Evolutionary conservation across 2,113 vertebrate genomes (phyloP), one percentile per base, ranked within the genome.

Genomic region (Anseranas semipalmata): DNA sequence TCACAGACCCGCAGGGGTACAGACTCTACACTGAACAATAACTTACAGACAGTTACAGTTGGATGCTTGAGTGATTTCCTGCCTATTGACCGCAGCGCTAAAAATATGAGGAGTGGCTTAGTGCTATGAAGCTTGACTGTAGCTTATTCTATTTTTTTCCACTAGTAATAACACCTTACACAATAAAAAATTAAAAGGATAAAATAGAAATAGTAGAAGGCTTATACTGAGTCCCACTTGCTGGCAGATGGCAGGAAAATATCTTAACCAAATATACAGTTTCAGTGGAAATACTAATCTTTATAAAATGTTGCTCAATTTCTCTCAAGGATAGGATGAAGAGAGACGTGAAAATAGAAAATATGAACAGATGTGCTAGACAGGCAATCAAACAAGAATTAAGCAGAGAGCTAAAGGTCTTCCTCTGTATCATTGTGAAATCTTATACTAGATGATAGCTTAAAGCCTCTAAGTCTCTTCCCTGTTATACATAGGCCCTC

Each of bases 1-100:
- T 55, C 52, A 67, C 46, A 89, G 32, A 50, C 10, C 15, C 2
- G 1, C 45, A 25, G 1, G 33, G 17, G 4, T 60, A n/a, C 1
- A 0, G 20, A 76, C 5, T 7, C 37, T 66, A 22, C 11, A 28
- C 28, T 15, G 0, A 37, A 71, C 28, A 32, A 5, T 18, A 32
- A 22, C 41, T 85, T 10, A 50, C 21, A 79, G 32, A 39, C 30
- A 50, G 27, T 15, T n/a, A n/a, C 39, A 70, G 58, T 20, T 33
- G 43, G 45, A 28, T 39, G 13, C 30, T 56, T 85, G 30, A 60
- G 33, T 35, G 73, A 80, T 91, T 91, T 91, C 77, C 66, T 94
- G 66, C 17, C 24, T 37, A 37, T 6, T 76, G 72, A 53, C 28
- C 7, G 2, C 53, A 27, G 16, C 3, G 4, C 10, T 85, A 73